Base-by-base conservation (phyloP, 2,113 vertebrate species). In the Prietella phreatophila region DNA sequence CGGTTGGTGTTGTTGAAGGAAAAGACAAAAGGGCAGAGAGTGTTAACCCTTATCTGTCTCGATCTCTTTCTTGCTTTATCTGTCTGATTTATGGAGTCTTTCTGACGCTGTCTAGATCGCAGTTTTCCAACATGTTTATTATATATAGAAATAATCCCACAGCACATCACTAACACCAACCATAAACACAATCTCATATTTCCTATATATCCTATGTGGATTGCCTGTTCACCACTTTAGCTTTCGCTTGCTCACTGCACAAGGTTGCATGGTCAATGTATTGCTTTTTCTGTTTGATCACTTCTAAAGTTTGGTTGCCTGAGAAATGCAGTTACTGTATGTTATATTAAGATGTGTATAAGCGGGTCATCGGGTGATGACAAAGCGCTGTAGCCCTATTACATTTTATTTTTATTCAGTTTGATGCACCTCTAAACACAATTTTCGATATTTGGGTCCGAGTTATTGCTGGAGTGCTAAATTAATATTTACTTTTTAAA, bases 11-110 rank as follows among this genome's bases (percentile, higher is more conserved):
- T 50, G 73, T 56, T 91, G 89, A 78, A 75, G 88, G 76, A 92
- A 93, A 95, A 94, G 55, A 86, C 83, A 85, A 89, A 82, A 61
- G 30, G 76, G 71, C 78, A 58, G 78, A 83, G 36, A 88, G 71
- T 85, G 53, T 88, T 83, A 85, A 25, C 25, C 19, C 61, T 63
- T 85, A 65, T 79, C 84, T 79, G 39, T 55, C 15, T 55, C 63
- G 36, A 11, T 82, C 79, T 75, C 36, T 79, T 47, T 84, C 55
- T 42, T 82, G 25, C 39, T 85, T 83, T 27, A 84, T 69, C 69
- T 85, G 33, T 53, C 47, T 63, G 82, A 80, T 84, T 87, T 63
- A 85, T 58, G 67, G 83, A 75, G 67, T 73, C 84, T 75, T 73
- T 71, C 65, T 71, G 65, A 84, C 8, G 13, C n/a, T 71, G 65